A percentile compares a stretch with the other conserved stretches of the same genome.
phyloP scores from a whole-genome alignment of 1,140 invertebrate genomes.

The Magallana angulata region DNA sequence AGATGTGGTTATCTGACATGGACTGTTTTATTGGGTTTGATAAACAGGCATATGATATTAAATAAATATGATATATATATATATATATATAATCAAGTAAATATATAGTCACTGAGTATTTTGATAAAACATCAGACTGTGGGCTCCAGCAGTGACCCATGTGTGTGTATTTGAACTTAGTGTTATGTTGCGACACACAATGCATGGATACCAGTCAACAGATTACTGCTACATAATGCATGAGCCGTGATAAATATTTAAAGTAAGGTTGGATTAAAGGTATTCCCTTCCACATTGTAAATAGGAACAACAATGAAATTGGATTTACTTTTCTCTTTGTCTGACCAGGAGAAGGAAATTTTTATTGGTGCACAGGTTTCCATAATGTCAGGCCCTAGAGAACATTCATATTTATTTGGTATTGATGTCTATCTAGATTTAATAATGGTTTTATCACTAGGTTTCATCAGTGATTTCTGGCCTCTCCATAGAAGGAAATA shows the following conservation, averaged over 20 bases:
- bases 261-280: conserved; percentile 3
- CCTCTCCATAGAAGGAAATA: conserved; percentile 4
- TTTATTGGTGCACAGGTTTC: background rate
- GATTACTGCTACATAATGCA: background rate
- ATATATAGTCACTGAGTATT: too few relatives aligned
- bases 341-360: background rate
- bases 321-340: background rate
- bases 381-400: background rate
- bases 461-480: background rate
- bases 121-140: too few relatives aligned
- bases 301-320: background rate
- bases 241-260: conserved; percentile 18
- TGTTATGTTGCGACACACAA: background rate
- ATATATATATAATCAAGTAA: too few relatives aligned
- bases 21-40: too few relatives aligned
- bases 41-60: too few relatives aligned
- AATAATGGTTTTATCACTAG: background rate
- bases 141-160: background rate
- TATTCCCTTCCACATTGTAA: conserved; percentile 1
- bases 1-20: too few relatives aligned
- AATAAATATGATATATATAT: too few relatives aligned
- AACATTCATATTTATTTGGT: background rate
- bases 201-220: conserved; percentile 1
- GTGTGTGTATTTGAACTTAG: background rate
- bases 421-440: conserved; percentile 15